Percentiles rank a stretch among this genome's conserved stretches.
phyloP scores from a whole-genome alignment of 2,113 vertebrate species.

The Nesogale talazaci region DNA sequence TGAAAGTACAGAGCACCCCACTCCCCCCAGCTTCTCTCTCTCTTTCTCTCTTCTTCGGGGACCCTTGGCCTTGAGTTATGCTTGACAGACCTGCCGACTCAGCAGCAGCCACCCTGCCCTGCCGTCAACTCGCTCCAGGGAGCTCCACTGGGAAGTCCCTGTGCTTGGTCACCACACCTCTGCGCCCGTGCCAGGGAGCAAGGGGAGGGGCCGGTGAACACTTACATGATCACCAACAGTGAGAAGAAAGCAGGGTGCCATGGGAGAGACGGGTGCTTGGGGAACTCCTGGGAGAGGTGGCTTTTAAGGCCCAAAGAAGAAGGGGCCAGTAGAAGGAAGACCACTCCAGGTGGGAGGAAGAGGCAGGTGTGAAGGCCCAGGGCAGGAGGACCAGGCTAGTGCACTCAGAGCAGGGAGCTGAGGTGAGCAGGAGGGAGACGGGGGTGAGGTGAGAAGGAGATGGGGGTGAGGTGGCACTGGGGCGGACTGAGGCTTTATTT shows the following conservation, averaged over 20 bases:
- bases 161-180: neutral
- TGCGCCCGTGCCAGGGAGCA: neutral
- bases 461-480: neutral
- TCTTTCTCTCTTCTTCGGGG: neutral
- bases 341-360: neutral
- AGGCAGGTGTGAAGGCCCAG: accelerated
- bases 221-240: neutral
- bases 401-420: accelerated
- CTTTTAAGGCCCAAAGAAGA: neutral
- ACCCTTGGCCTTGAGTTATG: neutral
- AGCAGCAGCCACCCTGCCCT: neutral
- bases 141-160: neutral
- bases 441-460: neutral
- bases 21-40: too few relatives aligned
- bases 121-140: neutral
- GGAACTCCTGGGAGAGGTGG: neutral
- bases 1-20: too few relatives aligned
- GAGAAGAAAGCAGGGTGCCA: neutral
- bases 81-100: neutral
- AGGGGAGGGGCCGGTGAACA: neutral
- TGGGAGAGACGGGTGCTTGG: neutral
- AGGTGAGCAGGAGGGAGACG: neutral
- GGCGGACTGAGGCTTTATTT: neutral
- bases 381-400: neutral
- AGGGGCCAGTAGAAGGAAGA: neutral